These are phyloP conservation scores for Apus apus DNA, from an alignment of 2,113 vertebrate genomes.

Conservation along the genomic window DNA sequence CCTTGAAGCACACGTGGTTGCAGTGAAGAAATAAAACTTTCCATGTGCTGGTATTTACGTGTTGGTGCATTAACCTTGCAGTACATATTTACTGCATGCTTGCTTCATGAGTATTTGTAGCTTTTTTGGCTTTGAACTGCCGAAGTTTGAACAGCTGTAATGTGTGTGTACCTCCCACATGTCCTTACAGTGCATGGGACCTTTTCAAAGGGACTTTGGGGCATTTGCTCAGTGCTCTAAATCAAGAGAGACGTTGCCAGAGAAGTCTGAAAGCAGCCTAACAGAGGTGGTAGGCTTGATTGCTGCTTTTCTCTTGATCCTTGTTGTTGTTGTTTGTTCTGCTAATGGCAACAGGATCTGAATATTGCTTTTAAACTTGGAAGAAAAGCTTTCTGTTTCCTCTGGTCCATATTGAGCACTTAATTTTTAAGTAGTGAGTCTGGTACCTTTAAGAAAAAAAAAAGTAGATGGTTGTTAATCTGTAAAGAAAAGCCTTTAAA, in stretches of 20 bases:
- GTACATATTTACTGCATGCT: not conserved
- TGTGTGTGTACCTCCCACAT: not conserved
- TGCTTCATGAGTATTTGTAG: not conserved
- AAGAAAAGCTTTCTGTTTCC: not conserved
- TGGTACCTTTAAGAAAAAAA: not conserved
- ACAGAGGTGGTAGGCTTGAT: not conserved
- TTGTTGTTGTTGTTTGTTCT: not conserved
- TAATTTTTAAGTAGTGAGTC: not conserved
- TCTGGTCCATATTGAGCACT: not conserved
- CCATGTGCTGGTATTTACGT: not conserved
- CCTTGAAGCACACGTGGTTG: not conserved
- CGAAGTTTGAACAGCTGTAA: not conserved
- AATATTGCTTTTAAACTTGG: not conserved
- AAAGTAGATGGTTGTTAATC: not conserved
- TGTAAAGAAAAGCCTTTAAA: not conserved
- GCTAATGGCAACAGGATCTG: not conserved
- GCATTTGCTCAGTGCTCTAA: not conserved
- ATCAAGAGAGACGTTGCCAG: not conserved
- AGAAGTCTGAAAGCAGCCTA: not conserved
- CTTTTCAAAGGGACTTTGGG: not conserved
- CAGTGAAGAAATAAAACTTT: not conserved
- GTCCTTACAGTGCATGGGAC: not conserved
- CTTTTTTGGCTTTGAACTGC: not conserved
- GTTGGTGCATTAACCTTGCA: accelerated
- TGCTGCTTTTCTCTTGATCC: not conserved